Evolutionary conservation across 2,113 vertebrate genomes (phyloP), one percentile per base, ranked within the genome.

Genomic region (Tretioscincus oriximinensis): DNA sequence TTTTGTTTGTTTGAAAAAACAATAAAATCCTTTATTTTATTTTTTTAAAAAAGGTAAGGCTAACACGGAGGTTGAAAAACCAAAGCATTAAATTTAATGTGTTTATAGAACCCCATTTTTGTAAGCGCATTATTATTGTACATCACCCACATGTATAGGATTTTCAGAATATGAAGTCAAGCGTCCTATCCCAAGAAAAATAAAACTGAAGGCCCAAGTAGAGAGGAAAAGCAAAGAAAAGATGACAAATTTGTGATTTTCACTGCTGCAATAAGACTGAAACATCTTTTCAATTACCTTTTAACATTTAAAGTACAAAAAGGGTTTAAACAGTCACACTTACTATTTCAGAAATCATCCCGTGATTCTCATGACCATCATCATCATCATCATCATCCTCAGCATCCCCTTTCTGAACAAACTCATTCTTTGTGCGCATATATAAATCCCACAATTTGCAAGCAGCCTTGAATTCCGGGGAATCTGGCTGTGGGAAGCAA

Each of bases 391-490:
- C 98, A 0, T 99, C 98, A 0, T 99, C 97, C 29, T 99, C 98
- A 78, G 97, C 96, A 84, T 98, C 97, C 73, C 97, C 97, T 85
- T 98, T 96, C 88, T 99, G 98, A 90, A 99, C 95, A 96, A 99
- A 99, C 73, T 99, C 98, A 87, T 99, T 99, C 90, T 97, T 98
- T 91, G 98, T 99, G 81, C 97, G 96, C 87, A 98, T 91, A 90
- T 99, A 99, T 87, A 99, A 95, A 90, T 99, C 98, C 98, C 98
- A 99, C 31, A 99, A 93, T 87, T 97, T 99, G 88, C 97, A 98
- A 85, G 98, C 98, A 78, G 98, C 98, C 93, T 97, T 97, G 92
- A 96, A 97, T 85, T 99, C 98, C 76, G 97, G 96, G 86, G 96
- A 97, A 79, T 99, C 98, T 2, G 97, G 92, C 98, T 99, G 81